These are phyloP conservation scores for Ochropacha duplaris DNA, from an alignment of 2,888 invertebrate species.

Conservation along the genomic window DNA sequence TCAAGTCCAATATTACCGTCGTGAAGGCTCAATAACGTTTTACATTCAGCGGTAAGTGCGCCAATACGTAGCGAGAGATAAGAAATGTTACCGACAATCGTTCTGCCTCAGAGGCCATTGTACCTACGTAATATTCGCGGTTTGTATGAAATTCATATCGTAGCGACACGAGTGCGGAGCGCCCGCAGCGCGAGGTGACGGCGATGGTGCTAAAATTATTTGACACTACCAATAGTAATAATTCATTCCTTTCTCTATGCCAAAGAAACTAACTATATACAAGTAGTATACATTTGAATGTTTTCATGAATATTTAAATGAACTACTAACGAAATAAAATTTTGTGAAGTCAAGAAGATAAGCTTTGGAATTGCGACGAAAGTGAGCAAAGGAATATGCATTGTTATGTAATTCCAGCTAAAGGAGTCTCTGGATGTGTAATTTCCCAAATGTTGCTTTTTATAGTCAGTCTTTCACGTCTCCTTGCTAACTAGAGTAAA, in stretches of 20 bases:
- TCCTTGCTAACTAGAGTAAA: background rate
- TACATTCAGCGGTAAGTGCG: constrained; percentile 63
- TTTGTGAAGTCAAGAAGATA: background rate
- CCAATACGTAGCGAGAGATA: constrained; percentile 61
- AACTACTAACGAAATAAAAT: background rate
- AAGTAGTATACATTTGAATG: too few species aligned
- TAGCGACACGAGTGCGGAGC: constrained; percentile 13
- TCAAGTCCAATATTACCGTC: constrained; percentile 58
- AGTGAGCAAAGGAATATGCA: background rate
- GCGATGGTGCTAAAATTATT: constrained; percentile 35
- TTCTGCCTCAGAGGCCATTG: constrained; percentile 48
- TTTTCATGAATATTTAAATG: background rate
- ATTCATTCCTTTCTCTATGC: constrained; percentile 30
- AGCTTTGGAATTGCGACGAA: background rate
- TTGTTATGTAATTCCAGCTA: background rate
- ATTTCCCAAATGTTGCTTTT: background rate
- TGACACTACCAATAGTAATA: constrained; percentile 39
- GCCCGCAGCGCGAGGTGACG: constrained; percentile 16
- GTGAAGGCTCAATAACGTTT: constrained; percentile 65
- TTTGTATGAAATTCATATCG: constrained; percentile 57
- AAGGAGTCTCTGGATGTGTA: background rate
- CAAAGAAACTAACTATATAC: constrained; percentile 25
- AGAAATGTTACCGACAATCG: constrained; percentile 63
- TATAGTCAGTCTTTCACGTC: background rate
- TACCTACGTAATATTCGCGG: constrained; percentile 48